These are phyloP conservation scores for Trissolcus japonicus DNA, from an alignment of 2,888 invertebrate genomes.

Conservation along the genomic window DNA sequence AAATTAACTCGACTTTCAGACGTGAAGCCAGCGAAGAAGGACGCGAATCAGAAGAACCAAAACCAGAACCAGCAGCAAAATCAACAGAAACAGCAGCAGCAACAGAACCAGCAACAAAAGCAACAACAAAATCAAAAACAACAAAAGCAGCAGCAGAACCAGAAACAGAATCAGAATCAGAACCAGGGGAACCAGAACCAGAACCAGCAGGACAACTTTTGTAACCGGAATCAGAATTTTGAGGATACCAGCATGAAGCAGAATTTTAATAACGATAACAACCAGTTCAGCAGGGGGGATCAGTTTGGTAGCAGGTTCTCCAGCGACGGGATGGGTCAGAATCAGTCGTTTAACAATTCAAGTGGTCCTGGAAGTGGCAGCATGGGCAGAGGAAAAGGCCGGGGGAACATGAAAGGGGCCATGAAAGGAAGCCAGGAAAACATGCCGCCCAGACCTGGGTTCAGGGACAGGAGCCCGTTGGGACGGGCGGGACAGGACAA, in stretches of 20 bases:
- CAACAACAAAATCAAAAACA: conserved; percentile 31
- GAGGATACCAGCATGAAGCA: conserved; percentile 61
- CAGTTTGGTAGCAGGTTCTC: conserved; percentile 43
- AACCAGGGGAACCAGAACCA: conserved; percentile 17
- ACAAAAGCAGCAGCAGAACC: conserved; percentile 8
- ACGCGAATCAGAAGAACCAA: conserved; percentile 58
- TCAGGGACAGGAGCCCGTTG: conserved; percentile 73
- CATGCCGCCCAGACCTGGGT: conserved; percentile 60
- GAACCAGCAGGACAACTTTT: conserved; percentile 35
- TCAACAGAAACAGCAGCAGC: conserved; percentile 11
- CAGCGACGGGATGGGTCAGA: conserved; percentile 34
- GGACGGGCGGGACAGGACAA: conserved; percentile 61
- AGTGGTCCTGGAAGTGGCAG: conserved; percentile 51
- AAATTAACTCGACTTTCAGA: conserved; percentile 59
- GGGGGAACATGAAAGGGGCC: conserved; percentile 48
- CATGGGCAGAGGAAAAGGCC: conserved; percentile 57
- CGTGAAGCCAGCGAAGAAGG: conserved; percentile 73
- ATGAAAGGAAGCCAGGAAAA: conserved; percentile 45
- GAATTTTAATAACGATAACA: conserved; percentile 60
- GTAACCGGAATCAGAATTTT: conserved; percentile 64
- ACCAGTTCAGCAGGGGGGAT: conserved; percentile 51
- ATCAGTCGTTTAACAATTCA: conserved; percentile 29
- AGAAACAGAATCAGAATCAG: conserved; percentile 51
- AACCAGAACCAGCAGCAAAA: conserved; percentile 27
- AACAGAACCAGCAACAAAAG: conserved; percentile 10